Evolutionary conservation across 2,888 invertebrate species (phyloP), one percentile per base, ranked within the genome.

Genomic region (Pocota personata): DNA sequence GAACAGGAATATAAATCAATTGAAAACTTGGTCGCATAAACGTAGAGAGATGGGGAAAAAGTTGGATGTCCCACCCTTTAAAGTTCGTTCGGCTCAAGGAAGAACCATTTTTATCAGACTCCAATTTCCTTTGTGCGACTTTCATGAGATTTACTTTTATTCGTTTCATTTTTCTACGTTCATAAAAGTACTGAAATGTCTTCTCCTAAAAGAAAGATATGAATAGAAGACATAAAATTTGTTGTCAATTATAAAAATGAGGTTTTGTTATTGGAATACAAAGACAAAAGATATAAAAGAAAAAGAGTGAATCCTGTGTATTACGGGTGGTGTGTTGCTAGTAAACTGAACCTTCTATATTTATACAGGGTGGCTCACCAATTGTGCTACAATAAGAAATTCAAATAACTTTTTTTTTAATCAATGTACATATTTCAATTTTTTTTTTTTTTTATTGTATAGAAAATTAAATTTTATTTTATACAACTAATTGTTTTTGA

Each of bases 1-100:
- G 55, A 67, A 58, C 62, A 62, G 62, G 73, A 79, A 84, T 84
- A 84, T 84, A 84, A 84, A 84, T 84, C 83, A 84, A 84, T 84
- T 84, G 83, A 69, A 75, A 84, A 84, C 83, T 79, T 79, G 55
- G 69, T 84, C 73, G 69, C 83, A 79, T 84, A 75, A 84, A 67
- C 72, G 67, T 37, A 27, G 78, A 73, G 66, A 73, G 71, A 71
- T 72, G 66, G 35, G 16, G 46, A 30, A 52, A 69, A 84, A 79
- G 73, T 79, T 84, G 73, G 46, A 75, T 37, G 30, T 55, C 43
- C 48, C 48, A 46, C 64, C 55, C 32, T 37, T 43, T 50, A 27
- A 32, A 46, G 50, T 67, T 67, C 43, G 40, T 73, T 60, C 37
- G 8, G 50, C 19, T 66, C 14, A 4, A 27, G 16, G 60, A 58